Base-by-base conservation (phyloP, 2,797 vertebrate genomes). In the Gymnothorax javanicus region DNA sequence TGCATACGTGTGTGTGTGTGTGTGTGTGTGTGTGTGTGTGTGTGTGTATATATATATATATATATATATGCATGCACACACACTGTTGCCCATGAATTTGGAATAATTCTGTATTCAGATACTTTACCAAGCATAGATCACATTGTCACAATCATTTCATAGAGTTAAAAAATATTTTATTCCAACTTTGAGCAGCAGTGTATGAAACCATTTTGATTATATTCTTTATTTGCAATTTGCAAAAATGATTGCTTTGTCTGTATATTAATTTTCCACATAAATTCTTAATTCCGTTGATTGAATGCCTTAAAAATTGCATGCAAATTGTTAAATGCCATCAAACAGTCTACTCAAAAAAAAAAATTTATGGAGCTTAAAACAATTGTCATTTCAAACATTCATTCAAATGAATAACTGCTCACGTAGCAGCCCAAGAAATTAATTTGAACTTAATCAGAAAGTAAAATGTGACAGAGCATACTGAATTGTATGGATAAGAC, bases 261-360 rank as follows among this genome's bases (percentile, higher is more conserved):
- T 67, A 84, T 84, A 64, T 62, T 33, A 20, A 64, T 84, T 84
- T 50, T 69, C 20, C 67, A 84, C 67, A 23, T 50, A 69, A 43
- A 43, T 43, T 64, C 52, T 52, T 62, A 43, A 67, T 67, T 25
- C 60, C 54, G 13, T 69, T 69, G 25, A 54, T 54, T 69, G 43
- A 56, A 69, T 67, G 62, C 50, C 84, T 67, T 52, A 52, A 64
- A 84, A 84, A 67, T 59, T 85, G 69, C 52, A 25, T 69, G 11
- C 54, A 84, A 84, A 84, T 62, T 84, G 60, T 67, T 25, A 20
- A 62, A 6, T 84, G 64, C 59, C 33, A 43, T 43, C 33, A 43
- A 43, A 43, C 33, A 43, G 33, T 43, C 33, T 43, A 43, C 33
- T 43, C 33, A 43, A 43, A 1, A 43, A 43, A 43, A 1, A 43